Evolutionary conservation across 2,888 invertebrate species (phyloP).

Genomic region (Lasioglossum lativentre): DNA sequence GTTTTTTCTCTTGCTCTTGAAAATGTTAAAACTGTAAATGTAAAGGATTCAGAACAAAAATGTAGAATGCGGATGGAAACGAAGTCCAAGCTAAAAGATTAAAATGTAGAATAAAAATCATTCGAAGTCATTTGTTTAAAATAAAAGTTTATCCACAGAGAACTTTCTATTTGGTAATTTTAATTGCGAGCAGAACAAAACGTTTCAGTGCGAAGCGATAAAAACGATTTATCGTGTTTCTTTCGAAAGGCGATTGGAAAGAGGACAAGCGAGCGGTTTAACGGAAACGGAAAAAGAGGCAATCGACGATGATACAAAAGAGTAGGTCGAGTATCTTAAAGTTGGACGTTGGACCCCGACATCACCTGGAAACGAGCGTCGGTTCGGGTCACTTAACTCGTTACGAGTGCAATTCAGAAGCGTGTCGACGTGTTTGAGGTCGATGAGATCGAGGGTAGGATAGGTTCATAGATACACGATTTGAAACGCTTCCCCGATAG

Average conservation of each 20-base stretch:
- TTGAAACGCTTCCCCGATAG: conserved; percentile 59
- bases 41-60: not conserved
- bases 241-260: not conserved
- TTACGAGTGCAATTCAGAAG: conserved; percentile 61
- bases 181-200: not conserved
- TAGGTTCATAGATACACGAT: conserved; percentile 60
- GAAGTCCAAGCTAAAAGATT: not conserved
- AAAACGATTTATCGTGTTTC: not conserved
- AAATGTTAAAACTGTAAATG: not conserved
- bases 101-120: not conserved
- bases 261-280: not conserved
- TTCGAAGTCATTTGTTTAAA: not conserved
- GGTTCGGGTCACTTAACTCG: conserved; percentile 67
- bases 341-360: conserved; percentile 28
- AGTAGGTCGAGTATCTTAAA: conserved; percentile 61
- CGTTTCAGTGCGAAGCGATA: not conserved
- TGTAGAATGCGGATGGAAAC: not conserved
- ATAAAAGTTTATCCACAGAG: not conserved
- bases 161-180: not conserved
- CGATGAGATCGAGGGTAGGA: conserved; percentile 45
- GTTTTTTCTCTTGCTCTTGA: not conserved
- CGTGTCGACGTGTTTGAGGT: conserved; percentile 65
- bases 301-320: conserved; percentile 31
- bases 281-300: not conserved
- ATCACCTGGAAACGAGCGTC: conserved; percentile 45